Conservation (phyloP, 2,888 invertebrate genomes). For the Leptopilina syphax region DNA sequence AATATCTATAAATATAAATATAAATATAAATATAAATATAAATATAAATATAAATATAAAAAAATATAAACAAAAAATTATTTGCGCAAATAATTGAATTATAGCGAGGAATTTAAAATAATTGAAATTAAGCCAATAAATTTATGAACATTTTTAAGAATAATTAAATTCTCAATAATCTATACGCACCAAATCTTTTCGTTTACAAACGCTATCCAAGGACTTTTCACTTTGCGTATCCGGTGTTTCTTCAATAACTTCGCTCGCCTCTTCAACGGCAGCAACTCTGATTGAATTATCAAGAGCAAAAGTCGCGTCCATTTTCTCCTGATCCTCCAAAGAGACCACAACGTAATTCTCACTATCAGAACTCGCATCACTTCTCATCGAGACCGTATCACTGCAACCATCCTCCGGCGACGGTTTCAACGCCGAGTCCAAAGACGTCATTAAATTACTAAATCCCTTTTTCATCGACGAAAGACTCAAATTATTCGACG, state of each 20-base stretch:
- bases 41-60: too few relatives aligned
- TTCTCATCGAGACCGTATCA: conserved; percentile 86
- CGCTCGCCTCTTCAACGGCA: conserved; percentile 88
- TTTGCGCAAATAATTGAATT: too few relatives aligned
- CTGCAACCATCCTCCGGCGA: conserved; percentile 86
- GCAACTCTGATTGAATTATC: conserved; percentile 69
- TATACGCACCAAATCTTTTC: conserved; percentile 85
- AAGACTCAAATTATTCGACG: conserved; percentile 78
- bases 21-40: too few relatives aligned
- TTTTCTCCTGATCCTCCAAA: conserved; percentile 80
- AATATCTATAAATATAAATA: too few relatives aligned
- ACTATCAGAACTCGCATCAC: conserved; percentile 92
- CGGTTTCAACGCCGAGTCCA: conserved; percentile 88
- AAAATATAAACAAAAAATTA: too few relatives aligned
- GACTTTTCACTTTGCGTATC: conserved; percentile 92
- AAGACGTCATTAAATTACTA: conserved; percentile 88
- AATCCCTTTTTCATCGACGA: conserved; percentile 91
- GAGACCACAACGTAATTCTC: conserved; percentile 89
- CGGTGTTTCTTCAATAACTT: conserved; percentile 87
- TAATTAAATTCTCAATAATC: too few relatives aligned
- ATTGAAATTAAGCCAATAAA: too few relatives aligned
- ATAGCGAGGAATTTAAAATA: too few relatives aligned
- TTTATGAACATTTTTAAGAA: too few relatives aligned
- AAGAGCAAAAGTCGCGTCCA: conserved; percentile 78
- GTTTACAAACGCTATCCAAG: conserved; percentile 86